Evolutionary conservation across 2,113 vertebrate species (phyloP), one percentile per base, ranked within the genome.

Genomic region (Dasyprocta punctata): DNA sequence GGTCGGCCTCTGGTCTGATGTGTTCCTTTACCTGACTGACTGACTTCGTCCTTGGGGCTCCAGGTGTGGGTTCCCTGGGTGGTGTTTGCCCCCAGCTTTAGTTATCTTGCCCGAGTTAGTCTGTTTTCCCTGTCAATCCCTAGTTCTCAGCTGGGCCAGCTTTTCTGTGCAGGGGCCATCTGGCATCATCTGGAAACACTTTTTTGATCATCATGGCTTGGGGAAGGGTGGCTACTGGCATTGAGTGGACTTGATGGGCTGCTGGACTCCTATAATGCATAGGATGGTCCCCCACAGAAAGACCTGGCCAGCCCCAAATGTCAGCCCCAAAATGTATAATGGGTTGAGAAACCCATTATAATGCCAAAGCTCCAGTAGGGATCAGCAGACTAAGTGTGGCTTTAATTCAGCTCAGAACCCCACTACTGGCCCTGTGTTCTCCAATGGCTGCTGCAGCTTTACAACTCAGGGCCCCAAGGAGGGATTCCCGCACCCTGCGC

Each of bases 391-490:
- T 5, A 7, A 1, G 26, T 13, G 30, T 47, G 16, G 11, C 56
- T 41, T 80, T 60, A 3, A 1, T 19, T 24, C 0, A 60, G 20
- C 44, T 0, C 36, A 1, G 89, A 54, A 63, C 30, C 38, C 44
- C 44, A 0, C 16, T 26, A 0, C 14, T 30, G 14, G 44, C 8
- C 4, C 24, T 14, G 16, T 11, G 41, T 11, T 26, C 36, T 52
- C 61, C 52, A 61, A 10, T 69, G 33, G 2, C 33, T 30, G 84
- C 58, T 36, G 7, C 24, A 4, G 20, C 17, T 58, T n/a, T 10
- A 9, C 54, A 11, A 13, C 38, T 38, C 56, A 2, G 44, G 41
- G 5, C 75, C 28, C 73, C 6, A 26, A 14, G 49, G 26, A 16
- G 44, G 44, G n/a, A 28, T 81, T 47, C 22, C 44, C 4, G 49